Percentiles rank a stretch among this genome's conserved stretches.
Conservation (phyloP, 2,797 vertebrate species). For the Pitangus sulphuratus region DNA sequence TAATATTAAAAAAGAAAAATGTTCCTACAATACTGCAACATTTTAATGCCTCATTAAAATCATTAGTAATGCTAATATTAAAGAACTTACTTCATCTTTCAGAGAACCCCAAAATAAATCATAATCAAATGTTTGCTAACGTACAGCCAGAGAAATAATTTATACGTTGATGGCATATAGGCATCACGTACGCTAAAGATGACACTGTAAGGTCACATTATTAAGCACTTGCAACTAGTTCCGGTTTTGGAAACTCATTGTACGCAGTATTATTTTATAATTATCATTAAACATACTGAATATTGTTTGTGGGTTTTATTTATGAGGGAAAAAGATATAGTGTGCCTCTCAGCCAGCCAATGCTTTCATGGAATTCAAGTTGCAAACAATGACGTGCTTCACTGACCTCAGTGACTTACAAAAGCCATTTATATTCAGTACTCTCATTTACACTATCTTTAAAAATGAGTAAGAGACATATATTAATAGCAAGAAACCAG, state of each 20-base stretch:
- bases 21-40: slow-evolving; percentile 81
- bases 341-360: slow-evolving; percentile 68
- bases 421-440: slow-evolving; percentile 84
- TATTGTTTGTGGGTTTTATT: slow-evolving; percentile 77
- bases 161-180: slow-evolving; percentile 71
- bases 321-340: slow-evolving; percentile 76
- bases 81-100: slow-evolving; percentile 84
- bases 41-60: slow-evolving; percentile 89
- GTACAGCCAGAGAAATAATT: slow-evolving; percentile 81
- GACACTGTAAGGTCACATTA: slow-evolving; percentile 69
- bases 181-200: slow-evolving; percentile 66
- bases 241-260: slow-evolving; percentile 58
- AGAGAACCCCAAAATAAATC: slow-evolving; percentile 83
- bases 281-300: slow-evolving; percentile 76
- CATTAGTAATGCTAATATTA: slow-evolving; percentile 87
- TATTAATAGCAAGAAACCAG: slow-evolving; percentile 81
- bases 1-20: slow-evolving; percentile 85
- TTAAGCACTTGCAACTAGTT: slow-evolving; percentile 51
- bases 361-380: slow-evolving; percentile 74
- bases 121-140: slow-evolving; percentile 83
- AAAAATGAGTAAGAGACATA: slow-evolving; percentile 82
- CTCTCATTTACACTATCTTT: slow-evolving; percentile 81
- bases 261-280: slow-evolving; percentile 69
- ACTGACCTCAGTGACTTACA: slow-evolving; percentile 81
- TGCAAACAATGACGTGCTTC: slow-evolving; percentile 85